These are phyloP conservation scores for Pammene aurita DNA, from an alignment of 2,888 invertebrate genomes.

Conservation along the genomic window DNA sequence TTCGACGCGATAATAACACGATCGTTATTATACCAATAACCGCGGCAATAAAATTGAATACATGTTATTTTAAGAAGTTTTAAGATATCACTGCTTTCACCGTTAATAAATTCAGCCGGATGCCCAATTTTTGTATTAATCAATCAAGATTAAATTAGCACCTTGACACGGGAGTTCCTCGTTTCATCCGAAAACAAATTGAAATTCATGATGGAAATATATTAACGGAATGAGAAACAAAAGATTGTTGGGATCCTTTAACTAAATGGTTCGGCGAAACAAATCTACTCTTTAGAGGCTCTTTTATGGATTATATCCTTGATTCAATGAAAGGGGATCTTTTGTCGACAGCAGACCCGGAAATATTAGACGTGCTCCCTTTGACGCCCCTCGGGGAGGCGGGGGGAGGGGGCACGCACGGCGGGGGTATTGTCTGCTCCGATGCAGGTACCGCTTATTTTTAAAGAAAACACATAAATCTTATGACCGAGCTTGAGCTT, in stretches of 20 bases:
- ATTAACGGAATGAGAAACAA: conserved; percentile 46
- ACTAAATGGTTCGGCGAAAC: conserved; percentile 60
- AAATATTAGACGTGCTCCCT: conserved; percentile 61
- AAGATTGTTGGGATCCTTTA: conserved; percentile 42
- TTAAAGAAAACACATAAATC: conserved; percentile 37
- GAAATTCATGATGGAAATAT: conserved; percentile 42
- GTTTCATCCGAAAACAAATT: conserved; percentile 44
- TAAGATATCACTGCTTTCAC: conserved; percentile 26
- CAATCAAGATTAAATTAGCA: conserved; percentile 35
- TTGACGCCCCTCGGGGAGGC: conserved; percentile 47
- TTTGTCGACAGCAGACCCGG: conserved; percentile 68
- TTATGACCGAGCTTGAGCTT: conserved; percentile 26
- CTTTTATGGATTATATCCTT: conserved; percentile 70
- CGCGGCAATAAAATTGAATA: conserved; percentile 29
- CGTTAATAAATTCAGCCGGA: conserved; percentile 30
- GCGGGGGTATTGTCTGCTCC: conserved; percentile 39
- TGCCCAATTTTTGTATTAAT: conserved; percentile 27
- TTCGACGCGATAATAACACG: conserved; percentile 35
- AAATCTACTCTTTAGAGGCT: conserved; percentile 67
- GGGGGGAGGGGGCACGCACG: conserved; percentile 42
- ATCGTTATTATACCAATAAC: conserved; percentile 40
- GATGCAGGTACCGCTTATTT: conserved; percentile 38
- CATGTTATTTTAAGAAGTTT: conserved; percentile 38
- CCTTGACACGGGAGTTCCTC: conserved; percentile 42
- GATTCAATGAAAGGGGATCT: conserved; percentile 71